Percentiles rank a stretch among this genome's conserved stretches.
These are phyloP conservation scores for Pseudopipra pipra DNA, from an alignment of 2,113 vertebrate genomes.

Conservation along the genomic window DNA sequence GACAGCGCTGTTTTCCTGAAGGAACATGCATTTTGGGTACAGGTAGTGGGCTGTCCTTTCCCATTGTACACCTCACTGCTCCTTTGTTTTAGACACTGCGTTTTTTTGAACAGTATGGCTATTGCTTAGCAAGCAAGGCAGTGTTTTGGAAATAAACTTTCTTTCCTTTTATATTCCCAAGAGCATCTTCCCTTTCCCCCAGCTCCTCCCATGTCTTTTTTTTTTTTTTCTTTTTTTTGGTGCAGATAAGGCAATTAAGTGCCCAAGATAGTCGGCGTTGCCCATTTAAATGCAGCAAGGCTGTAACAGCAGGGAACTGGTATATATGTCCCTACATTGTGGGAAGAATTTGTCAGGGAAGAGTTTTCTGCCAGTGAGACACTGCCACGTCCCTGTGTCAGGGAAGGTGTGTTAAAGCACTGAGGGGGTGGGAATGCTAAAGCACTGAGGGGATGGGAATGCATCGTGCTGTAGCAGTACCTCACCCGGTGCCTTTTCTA, in stretches of 20 bases:
- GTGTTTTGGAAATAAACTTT: neutral
- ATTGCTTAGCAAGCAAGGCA: neutral
- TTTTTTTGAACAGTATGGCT: neutral
- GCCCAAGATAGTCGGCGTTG: neutral
- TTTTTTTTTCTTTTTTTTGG: neutral
- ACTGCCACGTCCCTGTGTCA: neutral
- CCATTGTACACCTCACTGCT: neutral
- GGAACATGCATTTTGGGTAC: neutral
- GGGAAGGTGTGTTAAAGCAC: neutral
- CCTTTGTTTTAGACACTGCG: neutral
- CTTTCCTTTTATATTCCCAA: neutral
- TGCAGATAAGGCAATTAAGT: neutral
- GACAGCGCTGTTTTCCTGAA: neutral
- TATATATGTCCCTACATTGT: fast-evolving
- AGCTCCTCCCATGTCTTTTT: neutral
- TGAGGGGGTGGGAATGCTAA: neutral
- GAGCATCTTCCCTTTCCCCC: neutral
- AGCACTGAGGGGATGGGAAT: neutral
- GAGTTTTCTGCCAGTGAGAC: neutral
- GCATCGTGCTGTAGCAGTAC: fast-evolving
- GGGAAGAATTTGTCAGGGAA: neutral
- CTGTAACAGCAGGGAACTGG: neutral
- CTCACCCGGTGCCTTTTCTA: neutral
- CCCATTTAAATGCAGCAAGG: neutral
- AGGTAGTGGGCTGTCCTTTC: neutral